These are phyloP conservation scores for Alosa alosa DNA, from an alignment of 2,113 vertebrate species.

Conservation along the genomic window DNA sequence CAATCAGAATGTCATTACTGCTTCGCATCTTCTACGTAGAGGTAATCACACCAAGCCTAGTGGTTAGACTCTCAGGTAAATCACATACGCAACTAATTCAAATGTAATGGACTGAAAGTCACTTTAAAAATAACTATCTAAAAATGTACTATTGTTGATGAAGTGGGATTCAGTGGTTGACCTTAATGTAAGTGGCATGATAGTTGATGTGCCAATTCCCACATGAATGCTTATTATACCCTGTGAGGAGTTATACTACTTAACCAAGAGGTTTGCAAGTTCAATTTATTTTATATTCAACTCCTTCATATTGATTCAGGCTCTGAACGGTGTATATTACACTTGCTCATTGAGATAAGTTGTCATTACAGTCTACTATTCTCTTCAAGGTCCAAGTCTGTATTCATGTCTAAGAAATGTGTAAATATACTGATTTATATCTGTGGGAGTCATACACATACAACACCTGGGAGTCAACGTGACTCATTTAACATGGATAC, in stretches of 20 bases:
- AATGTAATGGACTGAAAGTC: background rate
- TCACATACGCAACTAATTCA: background rate
- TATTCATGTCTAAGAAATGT: background rate
- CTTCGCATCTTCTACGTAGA: background rate
- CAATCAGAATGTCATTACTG: background rate
- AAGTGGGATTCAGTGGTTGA: background rate
- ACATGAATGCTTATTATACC: background rate
- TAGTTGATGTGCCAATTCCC: background rate
- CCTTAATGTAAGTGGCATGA: background rate
- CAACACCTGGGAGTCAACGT: too few species aligned
- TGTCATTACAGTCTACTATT: background rate
- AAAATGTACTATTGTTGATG: background rate
- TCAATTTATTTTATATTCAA: background rate
- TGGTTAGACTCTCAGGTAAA: background rate
- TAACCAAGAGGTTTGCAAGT: background rate
- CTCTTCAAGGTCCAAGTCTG: background rate
- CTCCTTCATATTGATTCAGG: background rate
- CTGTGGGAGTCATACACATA: too few species aligned
- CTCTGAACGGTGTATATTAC: too few species aligned
- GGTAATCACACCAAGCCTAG: background rate
- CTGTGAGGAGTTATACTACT: background rate
- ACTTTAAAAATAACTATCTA: background rate
- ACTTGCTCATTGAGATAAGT: background rate
- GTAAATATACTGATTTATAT: background rate
- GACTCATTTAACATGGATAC: too few species aligned